Evolutionary conservation across 2,888 invertebrate genomes (phyloP), one percentile per base, ranked within the genome.

Genomic region (Drosophila histrio): DNA sequence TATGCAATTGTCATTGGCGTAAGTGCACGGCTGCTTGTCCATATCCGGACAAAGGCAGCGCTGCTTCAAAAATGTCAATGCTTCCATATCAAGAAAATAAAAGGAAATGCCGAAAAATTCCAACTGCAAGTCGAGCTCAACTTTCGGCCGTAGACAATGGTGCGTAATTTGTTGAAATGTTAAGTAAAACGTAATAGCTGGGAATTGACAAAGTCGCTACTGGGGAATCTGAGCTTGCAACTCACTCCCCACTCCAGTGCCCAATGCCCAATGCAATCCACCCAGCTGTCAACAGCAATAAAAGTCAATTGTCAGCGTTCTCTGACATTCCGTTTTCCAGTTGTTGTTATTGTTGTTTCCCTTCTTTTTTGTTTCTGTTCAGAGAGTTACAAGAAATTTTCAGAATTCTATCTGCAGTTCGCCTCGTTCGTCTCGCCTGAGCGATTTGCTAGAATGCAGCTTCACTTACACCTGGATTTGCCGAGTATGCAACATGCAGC

Each of bases 221-320:
- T 64, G 66, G 59, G 54, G 50, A 52, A 47, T 70, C 62, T 30
- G 39, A 56, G 34, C 49, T 50, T 28, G 38, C 15, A 22, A 13
- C 39, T 41, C 44, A 36, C 56, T 19, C n/a, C 28, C 8, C 9
- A 50, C 6, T n/a, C 7, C 36, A 36, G 7, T 19, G 38, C 19
- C 30, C 36, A 52, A 38, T 30, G 19, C 19, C 52, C 39, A 39
- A 39, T 39, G 52, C 52, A 52, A 52, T 52, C 39, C 54, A 21
- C 26, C 44, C 43, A 43, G 59, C 68, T 77, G 77, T 87, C 87
- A 78, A 52, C 76, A 70, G 87, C 81, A 87, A 87, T 83, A 87
- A 83, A 87, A 84, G 85, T 83, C 83, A 78, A 83, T 87, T 83
- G 87, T 87, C 85, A 73, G 71, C 66, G 72, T 63, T 79, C 72